A percentile compares a stretch with the other conserved stretches of the same genome.
Conservation (phyloP, 2,113 vertebrate species). For the Carollia perspicillata region DNA sequence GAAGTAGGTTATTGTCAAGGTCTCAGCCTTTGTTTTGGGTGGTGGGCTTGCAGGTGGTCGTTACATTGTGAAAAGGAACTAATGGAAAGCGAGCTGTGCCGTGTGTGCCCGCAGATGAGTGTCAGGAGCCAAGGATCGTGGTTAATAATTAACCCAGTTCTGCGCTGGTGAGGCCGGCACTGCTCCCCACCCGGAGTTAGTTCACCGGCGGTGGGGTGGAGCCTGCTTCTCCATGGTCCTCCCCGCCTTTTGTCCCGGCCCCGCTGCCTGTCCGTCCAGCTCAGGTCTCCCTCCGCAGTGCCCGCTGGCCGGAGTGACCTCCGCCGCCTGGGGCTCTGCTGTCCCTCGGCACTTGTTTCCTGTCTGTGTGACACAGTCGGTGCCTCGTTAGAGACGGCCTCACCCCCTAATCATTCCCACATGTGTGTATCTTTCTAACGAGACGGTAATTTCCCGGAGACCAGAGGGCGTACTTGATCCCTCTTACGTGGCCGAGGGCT, state of each 20-base stretch:
- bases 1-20: not conserved
- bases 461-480: not conserved
- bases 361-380: not conserved
- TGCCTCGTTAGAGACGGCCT: not conserved
- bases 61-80: not conserved
- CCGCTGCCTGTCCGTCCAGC: not conserved
- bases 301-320: not conserved
- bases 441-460: not conserved
- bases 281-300: not conserved
- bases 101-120: not conserved
- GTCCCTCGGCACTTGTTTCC: not conserved
- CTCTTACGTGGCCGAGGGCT: not conserved
- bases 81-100: not conserved
- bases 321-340: not conserved
- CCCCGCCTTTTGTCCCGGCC: not conserved
- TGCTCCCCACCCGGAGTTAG: not conserved
- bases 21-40: not conserved
- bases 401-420: not conserved
- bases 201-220: not conserved
- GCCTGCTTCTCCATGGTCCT: not conserved
- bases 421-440: not conserved
- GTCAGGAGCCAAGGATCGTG: not conserved
- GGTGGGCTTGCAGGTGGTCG: not conserved
- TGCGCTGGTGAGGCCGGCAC: rapidly evolving
- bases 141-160: not conserved